Base-by-base conservation (phyloP, 1,140 invertebrate genomes). In the Asobara japonica region DNA sequence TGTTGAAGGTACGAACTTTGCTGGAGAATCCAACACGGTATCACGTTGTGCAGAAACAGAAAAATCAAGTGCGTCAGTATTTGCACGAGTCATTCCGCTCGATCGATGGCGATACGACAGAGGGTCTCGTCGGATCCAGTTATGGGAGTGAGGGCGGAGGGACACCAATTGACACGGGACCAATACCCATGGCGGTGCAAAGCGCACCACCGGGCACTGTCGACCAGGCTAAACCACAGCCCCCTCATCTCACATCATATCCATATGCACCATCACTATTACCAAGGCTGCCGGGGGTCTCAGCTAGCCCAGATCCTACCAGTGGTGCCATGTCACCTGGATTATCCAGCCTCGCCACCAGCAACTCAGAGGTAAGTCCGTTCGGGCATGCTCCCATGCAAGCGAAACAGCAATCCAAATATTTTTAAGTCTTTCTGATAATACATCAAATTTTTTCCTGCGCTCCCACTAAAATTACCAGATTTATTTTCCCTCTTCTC, bases 11-110 rank as follows among this genome's bases (percentile, higher is more conserved):
- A 66, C 90, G 92, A 83, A 96, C 95, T 20, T 90, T 93, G 72
- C 86, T 97, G 80, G 94, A 96, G 84, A 96, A 97, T 86, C 96
- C 96, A 56, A 97, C 96, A 18, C 90, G 92, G 75, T 97, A 97
- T 86, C 95, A 97, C 89, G 94, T 97, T 69, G 93, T 95, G 68
- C 93, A 97, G 86, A 96, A 94, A 77, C 94, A 96, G 83, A 94
- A 95, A 81, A 94, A 92, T 80, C 95, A 97, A 87, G 94, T 97
- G 36, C 90, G 93, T 7, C 92, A 95, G 82, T 97, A 94, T 86
- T 89, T 97, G 22, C 93, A 92, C 83, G 93, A 94, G 82, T 94
- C 93, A 20, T 92, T 93, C 78, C 91, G 81, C 13, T 79, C 75
- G 5, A 77, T 29, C 0, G 73, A 76, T 27, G 69, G 56, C 30